Evolutionary conservation across 2,888 invertebrate species (phyloP), one percentile per base, ranked within the genome.

Genomic region (Lepidochitona cinerea): DNA sequence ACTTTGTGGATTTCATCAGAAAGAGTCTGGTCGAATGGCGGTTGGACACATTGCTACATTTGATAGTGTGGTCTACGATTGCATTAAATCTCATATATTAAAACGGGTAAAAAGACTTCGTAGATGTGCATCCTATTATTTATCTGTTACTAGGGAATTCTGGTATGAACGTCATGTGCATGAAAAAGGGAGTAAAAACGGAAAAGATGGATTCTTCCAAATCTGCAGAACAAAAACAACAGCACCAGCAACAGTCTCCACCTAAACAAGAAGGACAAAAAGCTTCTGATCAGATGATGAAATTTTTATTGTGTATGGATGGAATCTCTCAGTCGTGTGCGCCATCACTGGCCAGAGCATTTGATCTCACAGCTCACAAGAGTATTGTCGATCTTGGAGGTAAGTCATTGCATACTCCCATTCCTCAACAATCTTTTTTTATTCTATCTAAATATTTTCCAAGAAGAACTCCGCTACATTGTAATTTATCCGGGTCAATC

Each of bases 301-400:
- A 81, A 66, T 84, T 86, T 68, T 72, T 86, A 68, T 74, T 79
- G 37, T 75, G 80, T 1, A 85, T 85, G 82, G 83, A 85, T 37
- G 81, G 83, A 23, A 77, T 85, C 41, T 80, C 84, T 0, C 77
- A 74, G 2, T 70, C 78, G 4, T 82, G 82, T 49, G 79, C 84
- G 0, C 78, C 78, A 0, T 77, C 73, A n/a, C 73, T 84, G 0
- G 76, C 81, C 33, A 74, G 70, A 37, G 83, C 84, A 0, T 83
- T 85, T 72, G 85, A 86, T 72, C 82, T 86, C 37, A 79, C 74
- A n/a, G 77, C 74, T 18, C 85, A 83, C 75, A 77, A 80, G 52
- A 80, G 77, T 12, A 81, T 81, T 6, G 79, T 82, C 26, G 86
- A 86, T 73, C 79, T 86, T 18, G 86, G 86, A 75, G 86, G 86